These are phyloP conservation scores for Arvicanthis niloticus DNA, from an alignment of 2,113 vertebrate species.

Conservation along the genomic window DNA sequence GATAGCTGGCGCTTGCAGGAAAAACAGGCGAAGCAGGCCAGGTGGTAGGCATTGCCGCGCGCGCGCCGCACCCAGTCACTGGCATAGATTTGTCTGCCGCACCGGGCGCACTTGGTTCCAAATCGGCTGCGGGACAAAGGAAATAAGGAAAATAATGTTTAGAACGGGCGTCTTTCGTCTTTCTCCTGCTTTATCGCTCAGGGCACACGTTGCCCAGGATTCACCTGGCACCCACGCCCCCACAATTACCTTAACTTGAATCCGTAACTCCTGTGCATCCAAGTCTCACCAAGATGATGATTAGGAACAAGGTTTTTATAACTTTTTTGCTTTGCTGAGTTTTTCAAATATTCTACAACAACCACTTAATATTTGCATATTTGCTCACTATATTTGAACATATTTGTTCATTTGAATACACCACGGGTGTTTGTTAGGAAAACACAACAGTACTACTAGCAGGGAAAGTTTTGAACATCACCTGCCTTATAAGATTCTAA, in stretches of 20 bases:
- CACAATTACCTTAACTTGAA: not conserved
- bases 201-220: no score
- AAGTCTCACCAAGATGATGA: not conserved
- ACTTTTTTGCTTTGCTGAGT: constrained; percentile 55
- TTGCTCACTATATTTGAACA: constrained; percentile 5
- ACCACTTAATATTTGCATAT: not conserved
- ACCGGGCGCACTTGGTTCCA: constrained; percentile 98
- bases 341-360: constrained; percentile 16
- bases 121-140: constrained; percentile 93
- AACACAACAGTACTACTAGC: not conserved
- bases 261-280: not conserved
- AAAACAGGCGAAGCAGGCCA: constrained; percentile 98
- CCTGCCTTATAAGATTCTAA: constrained; percentile 24
- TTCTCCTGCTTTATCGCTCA: not conserved
- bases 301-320: constrained; percentile 16
- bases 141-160: constrained; percentile 11
- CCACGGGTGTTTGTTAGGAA: not conserved
- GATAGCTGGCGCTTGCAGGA: constrained; percentile 98
- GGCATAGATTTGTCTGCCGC: constrained; percentile 97
- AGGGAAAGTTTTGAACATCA: not conserved
- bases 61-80: constrained; percentile 99
- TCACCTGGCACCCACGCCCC: not conserved
- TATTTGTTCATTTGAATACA: constrained; percentile 20
- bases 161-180: not conserved
- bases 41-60: constrained; percentile 96